Percentiles rank a stretch among this genome's conserved stretches.
Evolutionary conservation across 2,113 vertebrate genomes (phyloP).

Genomic region (Eira barbara): DNA sequence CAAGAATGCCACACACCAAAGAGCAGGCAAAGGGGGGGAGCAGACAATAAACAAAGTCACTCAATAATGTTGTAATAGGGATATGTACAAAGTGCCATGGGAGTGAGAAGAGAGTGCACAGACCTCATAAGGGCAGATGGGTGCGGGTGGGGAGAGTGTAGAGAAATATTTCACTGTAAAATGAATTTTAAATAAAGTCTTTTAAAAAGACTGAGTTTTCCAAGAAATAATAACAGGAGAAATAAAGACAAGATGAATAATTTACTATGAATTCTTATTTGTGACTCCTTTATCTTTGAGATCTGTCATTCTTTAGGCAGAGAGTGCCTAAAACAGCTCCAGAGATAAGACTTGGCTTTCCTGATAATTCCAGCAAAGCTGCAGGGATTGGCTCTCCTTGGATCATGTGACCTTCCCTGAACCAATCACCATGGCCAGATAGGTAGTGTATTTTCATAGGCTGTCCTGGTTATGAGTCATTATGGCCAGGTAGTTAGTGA

Average conservation of each 20-base stretch:
- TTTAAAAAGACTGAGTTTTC: not conserved
- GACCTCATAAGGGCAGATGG: not conserved
- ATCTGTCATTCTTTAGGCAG: not conserved
- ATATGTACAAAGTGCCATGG: not conserved
- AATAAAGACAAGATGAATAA: not conserved
- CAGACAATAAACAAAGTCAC: not conserved
- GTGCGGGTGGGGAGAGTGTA: not conserved
- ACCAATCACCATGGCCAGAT: not conserved
- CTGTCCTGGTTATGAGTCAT: too few relatives aligned
- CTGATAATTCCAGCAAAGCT: not conserved
- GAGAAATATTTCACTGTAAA: not conserved
- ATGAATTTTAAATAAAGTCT: not conserved
- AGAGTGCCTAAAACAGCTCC: not conserved
- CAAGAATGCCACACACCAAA: not conserved
- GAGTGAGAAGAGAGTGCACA: not conserved
- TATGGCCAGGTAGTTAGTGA: too few relatives aligned
- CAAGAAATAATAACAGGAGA: not conserved
- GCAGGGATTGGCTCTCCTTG: not conserved
- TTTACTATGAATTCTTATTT: conserved; percentile 19
- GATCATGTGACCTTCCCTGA: not conserved
- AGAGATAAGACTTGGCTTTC: not conserved
- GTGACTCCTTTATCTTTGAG: not conserved
- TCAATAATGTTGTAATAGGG: not conserved
- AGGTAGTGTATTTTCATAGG: not conserved
- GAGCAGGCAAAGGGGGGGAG: not conserved